Base-by-base conservation (phyloP, 2,888 invertebrate species). In the Chymomyza caudatula region DNA sequence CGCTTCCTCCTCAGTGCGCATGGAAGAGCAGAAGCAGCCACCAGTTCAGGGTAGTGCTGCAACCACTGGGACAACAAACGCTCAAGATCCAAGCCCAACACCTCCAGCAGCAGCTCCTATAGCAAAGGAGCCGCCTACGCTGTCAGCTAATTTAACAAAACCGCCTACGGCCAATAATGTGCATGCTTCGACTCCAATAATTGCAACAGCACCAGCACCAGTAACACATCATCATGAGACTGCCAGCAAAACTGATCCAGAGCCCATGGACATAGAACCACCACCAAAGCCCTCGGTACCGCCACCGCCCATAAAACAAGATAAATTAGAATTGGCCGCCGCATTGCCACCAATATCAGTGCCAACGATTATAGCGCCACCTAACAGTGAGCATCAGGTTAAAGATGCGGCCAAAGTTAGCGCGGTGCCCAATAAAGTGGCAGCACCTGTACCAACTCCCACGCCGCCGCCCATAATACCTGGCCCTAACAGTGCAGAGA, bases 201-300 rank as follows among this genome's bases (percentile, higher is more conserved):
- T 43, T 5, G 71, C 72, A 20, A 53, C 63, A 23, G 67, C 44
- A 25, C 13, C 56, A 6, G 2, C 47, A 3, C 8, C 54, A 13
- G 58, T 58, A 3, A 47, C 60, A 17, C 77, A 71, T 0, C 82
- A 73, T 4, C 86, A 86, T 55, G 89, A 89, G 55, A 63, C 82
- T 47, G 80, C 72, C n/a, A 89, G 83, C 66, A 90, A 89, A 83
- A 89, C 88, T 5, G 90, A 89, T 56, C 89, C 90, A 0, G 90
- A 89, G 63, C 87, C 88, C 6, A 87, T 90, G 88, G 88, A 90
- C 29, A 87, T 90, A 66, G 88, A 90, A 69, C 81, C 90, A 0
- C 69, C 90, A 17, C 77, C 89, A 65, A 91, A 91, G 64, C 87
- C 88, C 19, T 88, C 88, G 55, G 86, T 86, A 43, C 86, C 87